phyloP scores from a whole-genome alignment of 1,140 invertebrate genomes.

The Bathynomus jamesi region DNA sequence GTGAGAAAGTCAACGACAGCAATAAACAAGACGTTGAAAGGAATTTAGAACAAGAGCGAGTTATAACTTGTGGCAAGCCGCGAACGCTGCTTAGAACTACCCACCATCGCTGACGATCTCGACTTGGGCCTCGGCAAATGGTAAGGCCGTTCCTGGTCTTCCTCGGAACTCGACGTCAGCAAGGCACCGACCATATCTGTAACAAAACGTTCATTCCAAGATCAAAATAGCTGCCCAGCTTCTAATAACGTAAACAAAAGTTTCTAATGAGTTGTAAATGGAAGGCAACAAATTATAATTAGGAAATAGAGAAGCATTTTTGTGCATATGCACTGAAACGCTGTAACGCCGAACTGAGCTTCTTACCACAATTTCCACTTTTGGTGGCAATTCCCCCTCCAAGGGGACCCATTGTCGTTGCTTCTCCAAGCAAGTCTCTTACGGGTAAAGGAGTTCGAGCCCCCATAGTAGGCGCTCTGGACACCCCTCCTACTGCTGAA shows the following conservation, averaged over 20 bases:
- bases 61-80: neutral
- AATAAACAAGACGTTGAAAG: too few species aligned
- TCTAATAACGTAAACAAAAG: too few species aligned
- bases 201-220: too few species aligned
- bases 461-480: neutral
- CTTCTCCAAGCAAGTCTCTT: neutral
- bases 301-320: too few species aligned
- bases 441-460: neutral
- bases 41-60: neutral
- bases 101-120: neutral
- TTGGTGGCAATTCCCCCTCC: neutral
- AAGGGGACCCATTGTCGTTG: neutral
- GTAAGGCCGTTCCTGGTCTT: neutral
- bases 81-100: neutral
- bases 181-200: neutral
- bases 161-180: neutral
- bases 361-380: neutral
- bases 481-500: neutral
- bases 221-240: too few species aligned
- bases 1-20: too few species aligned
- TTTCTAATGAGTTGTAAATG: too few species aligned
- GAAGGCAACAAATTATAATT: too few species aligned
- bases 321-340: too few species aligned
- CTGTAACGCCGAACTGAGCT: too few species aligned
- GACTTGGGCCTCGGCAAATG: neutral